Base-by-base conservation (phyloP, 2,888 invertebrate species). In the Amphipyra tragopoginis region DNA sequence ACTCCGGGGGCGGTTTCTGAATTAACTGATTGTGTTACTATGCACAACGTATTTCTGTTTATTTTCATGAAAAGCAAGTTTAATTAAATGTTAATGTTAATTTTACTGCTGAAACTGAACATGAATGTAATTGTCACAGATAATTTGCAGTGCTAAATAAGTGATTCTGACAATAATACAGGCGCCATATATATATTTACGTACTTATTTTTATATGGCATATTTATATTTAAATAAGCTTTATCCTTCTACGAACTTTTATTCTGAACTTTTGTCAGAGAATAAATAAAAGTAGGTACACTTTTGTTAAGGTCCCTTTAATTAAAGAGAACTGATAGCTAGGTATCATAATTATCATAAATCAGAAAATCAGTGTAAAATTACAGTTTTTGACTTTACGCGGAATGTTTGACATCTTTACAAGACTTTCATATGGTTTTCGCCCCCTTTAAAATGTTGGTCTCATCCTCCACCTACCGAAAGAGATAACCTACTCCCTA, bases 1-100 rank as follows among this genome's bases (percentile, higher is more conserved):
- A 29, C 40, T 48, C 8, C 15, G 48, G 55, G 14, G 36, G 49
- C 11, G 44, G 45, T 56, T 50, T 40, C 15, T 45, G 39, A 55
- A 52, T 54, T 36, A 65, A 71, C 49, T 65, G 43, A 45, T 65
- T 40, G 29, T 33, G 43, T 40, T 51, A 42, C 34, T 47, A 52
- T 26, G 54, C 47, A 34, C 10, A 42, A 21, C 21, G 43, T 47
- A 48, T 55, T 55, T 47, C 54, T 47, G 45, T 63, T 57, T 26
- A 56, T 54, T 60, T 54, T 58, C 59, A 65, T 65, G 15, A 38
- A 11, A 38, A 66, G 45, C 54, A 47, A 36, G 40, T 70, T 76
- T 62, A 59, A 76, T 70, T 66, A 58, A 66, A 73, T 65, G 51
- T 61, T 48, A 64, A 63, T 63, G 51, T 61, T 48, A 64, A 63